Percentiles rank a stretch among this genome's conserved stretches.
Evolutionary conservation across 2,888 invertebrate species (phyloP).

Genomic region (Coleophora deauratella): DNA sequence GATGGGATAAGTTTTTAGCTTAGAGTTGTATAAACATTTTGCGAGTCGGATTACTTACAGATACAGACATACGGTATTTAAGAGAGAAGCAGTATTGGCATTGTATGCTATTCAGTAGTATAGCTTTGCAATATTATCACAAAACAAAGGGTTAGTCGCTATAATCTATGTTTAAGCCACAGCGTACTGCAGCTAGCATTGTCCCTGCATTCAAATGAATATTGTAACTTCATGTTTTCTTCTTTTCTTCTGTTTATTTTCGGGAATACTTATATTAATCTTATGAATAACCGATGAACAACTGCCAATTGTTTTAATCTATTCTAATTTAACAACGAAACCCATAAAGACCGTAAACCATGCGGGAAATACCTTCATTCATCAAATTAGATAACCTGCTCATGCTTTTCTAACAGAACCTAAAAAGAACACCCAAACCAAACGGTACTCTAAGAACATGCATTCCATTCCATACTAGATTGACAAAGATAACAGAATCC

Average conservation of each 20-base stretch:
- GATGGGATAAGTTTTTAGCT: too few relatives aligned
- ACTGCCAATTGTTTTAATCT: neutral
- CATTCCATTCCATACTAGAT: neutral
- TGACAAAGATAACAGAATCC: neutral
- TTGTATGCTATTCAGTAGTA: constrained; percentile 1
- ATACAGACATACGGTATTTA: too few relatives aligned
- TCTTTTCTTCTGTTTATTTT: too few relatives aligned
- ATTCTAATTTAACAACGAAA: neutral
- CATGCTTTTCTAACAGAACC: neutral
- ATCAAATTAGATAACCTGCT: neutral
- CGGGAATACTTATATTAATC: too few relatives aligned
- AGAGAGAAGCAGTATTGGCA: neutral
- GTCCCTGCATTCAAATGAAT: too few relatives aligned
- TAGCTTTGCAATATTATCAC: constrained; percentile 14
- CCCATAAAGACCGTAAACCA: neutral
- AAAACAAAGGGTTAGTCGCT: constrained; percentile 15
- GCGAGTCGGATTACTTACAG: too few relatives aligned
- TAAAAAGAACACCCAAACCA: neutral
- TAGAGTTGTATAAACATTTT: too few relatives aligned
- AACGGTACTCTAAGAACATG: too few relatives aligned
- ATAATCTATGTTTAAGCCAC: constrained; percentile 5
- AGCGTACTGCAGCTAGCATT: neutral
- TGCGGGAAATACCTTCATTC: neutral
- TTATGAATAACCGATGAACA: too few relatives aligned
- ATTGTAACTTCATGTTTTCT: neutral